These are phyloP conservation scores for Eutolmus rufibarbis DNA, from an alignment of 2,888 invertebrate species.

Conservation along the genomic window DNA sequence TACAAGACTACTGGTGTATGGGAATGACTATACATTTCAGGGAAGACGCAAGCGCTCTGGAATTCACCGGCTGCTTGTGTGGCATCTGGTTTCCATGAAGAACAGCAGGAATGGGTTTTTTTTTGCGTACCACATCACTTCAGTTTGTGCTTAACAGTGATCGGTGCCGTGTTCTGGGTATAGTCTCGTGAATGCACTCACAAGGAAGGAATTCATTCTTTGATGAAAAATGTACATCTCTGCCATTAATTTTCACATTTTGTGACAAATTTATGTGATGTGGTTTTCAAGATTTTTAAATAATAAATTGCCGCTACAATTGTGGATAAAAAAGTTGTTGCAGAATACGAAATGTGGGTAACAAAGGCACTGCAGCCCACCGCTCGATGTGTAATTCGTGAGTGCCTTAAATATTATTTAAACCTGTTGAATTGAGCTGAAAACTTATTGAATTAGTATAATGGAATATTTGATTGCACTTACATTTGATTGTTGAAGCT, in stretches of 20 bases:
- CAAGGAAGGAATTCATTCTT: not conserved
- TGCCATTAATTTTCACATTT: not conserved
- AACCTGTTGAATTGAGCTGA: not conserved
- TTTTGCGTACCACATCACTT: slow-evolving; percentile 21
- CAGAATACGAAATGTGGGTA: not conserved
- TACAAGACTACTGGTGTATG: not conserved
- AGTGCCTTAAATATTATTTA: not conserved
- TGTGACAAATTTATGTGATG: not conserved
- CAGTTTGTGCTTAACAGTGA: slow-evolving; percentile 21
- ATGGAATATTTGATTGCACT: not conserved
- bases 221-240: not conserved
- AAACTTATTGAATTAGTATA: not conserved
- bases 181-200: not conserved
- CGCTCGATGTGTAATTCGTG: not conserved
- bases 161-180: not conserved
- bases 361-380: not conserved
- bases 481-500: not conserved
- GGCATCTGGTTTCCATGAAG: slow-evolving; percentile 30
- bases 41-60: slow-evolving; percentile 8
- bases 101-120: not conserved
- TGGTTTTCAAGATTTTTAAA: not conserved
- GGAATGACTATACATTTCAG: slow-evolving; percentile 5
- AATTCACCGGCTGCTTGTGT: slow-evolving; percentile 36
- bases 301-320: not conserved
- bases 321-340: not conserved